A percentile compares a stretch with the other conserved stretches of the same genome.
Conservation (phyloP, 1,140 invertebrate genomes). For the Plodia interpunctella region DNA sequence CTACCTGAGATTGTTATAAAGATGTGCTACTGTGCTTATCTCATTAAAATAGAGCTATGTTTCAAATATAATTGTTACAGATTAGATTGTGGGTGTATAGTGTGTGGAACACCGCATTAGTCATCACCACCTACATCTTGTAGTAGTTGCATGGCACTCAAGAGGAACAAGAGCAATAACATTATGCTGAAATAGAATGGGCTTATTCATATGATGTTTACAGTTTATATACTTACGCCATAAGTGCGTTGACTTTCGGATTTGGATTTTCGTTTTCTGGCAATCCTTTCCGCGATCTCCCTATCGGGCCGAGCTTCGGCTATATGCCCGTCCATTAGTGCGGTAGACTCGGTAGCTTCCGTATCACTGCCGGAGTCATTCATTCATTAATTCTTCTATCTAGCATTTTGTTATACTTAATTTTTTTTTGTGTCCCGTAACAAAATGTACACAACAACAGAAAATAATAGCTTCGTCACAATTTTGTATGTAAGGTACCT, state of each 20-base stretch:
- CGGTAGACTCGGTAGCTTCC: slow-evolving; percentile 83
- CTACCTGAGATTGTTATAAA: no score
- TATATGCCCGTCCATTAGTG: slow-evolving; percentile 88
- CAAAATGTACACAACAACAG: no score
- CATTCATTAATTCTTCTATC: slow-evolving; percentile 58
- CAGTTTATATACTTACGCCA: slow-evolving; percentile 48
- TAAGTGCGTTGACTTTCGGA: slow-evolving; percentile 57
- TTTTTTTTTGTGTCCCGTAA: not conserved
- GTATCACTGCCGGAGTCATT: slow-evolving; percentile 59
- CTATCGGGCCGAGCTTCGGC: slow-evolving; percentile 75
- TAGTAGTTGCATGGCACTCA: no score
- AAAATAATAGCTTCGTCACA: no score
- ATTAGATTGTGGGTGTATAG: slow-evolving; percentile 18
- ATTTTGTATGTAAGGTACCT: no score
- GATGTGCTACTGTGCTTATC: no score
- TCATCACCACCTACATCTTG: not conserved
- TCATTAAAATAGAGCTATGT: no score
- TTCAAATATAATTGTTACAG: not conserved
- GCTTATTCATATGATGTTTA: no score
- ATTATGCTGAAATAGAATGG: no score
- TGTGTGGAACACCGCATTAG: not conserved
- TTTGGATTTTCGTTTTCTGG: slow-evolving; percentile 64
- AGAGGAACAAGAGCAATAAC: no score
- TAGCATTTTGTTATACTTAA: slow-evolving; percentile 39
- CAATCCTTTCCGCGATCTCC: slow-evolving; percentile 64